Evolutionary conservation across 2,113 vertebrate species (phyloP).

Genomic region (Phrynosoma platyrhinos): DNA sequence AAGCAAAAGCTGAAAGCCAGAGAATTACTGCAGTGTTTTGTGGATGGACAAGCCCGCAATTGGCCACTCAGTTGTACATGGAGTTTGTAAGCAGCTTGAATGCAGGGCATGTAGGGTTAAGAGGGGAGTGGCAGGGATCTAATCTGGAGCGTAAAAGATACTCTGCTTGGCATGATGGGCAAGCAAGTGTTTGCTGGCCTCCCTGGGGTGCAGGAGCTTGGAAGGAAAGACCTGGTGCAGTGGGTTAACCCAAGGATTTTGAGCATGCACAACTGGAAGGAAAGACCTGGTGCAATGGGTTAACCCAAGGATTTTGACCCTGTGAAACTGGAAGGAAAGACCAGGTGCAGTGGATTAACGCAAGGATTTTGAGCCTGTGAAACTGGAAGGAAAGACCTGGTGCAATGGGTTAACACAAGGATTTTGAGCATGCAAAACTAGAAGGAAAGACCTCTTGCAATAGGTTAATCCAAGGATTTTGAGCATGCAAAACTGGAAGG

Average conservation of each 20-base stretch:
- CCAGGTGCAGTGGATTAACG: too few relatives aligned
- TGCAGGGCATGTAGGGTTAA: constrained; percentile 34
- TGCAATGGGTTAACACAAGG: too few relatives aligned
- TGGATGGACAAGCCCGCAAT: constrained; percentile 65
- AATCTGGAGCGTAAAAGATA: constrained; percentile 49
- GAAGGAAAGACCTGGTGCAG: background rate
- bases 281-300: too few relatives aligned
- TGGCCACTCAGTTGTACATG: constrained; percentile 54
- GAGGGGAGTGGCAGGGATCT: constrained; percentile 76
- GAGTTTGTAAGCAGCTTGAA: constrained; percentile 44
- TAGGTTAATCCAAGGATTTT: too few relatives aligned
- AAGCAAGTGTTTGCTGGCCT: background rate
- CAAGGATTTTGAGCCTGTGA: too few relatives aligned
- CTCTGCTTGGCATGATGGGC: background rate
- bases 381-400: too few relatives aligned
- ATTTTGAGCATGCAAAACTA: too few relatives aligned
- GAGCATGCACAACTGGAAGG: too few relatives aligned
- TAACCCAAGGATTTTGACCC: too few relatives aligned
- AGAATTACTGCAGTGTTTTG: constrained; percentile 70
- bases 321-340: too few relatives aligned
- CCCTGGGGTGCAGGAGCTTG: background rate
- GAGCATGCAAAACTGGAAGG: too few relatives aligned
- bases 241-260: background rate
- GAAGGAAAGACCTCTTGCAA: too few relatives aligned
- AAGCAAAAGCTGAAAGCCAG: constrained; percentile 67